These are phyloP conservation scores for Ophraella communa DNA, from an alignment of 2,888 invertebrate species.

Conservation along the genomic window DNA sequence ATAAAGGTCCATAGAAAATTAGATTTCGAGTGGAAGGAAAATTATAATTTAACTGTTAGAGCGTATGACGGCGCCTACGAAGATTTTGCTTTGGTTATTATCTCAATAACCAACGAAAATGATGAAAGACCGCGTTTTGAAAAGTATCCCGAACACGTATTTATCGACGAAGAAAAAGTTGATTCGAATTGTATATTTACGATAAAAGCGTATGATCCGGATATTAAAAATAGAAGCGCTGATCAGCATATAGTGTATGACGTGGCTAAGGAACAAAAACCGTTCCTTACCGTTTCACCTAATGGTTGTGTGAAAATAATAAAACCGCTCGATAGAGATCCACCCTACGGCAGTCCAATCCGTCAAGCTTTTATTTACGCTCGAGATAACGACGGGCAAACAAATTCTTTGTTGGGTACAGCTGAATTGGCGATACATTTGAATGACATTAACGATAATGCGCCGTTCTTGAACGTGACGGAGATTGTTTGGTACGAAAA, in stretches of 20 bases:
- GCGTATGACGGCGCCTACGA: slow-evolving; percentile 86
- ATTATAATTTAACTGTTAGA: slow-evolving; percentile 81
- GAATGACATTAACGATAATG: slow-evolving; percentile 93
- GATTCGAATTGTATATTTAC: slow-evolving; percentile 74
- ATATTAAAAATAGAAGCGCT: slow-evolving; percentile 76
- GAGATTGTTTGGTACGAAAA: slow-evolving; percentile 88
- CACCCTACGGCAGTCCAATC: slow-evolving; percentile 81
- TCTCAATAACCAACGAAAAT: slow-evolving; percentile 88
- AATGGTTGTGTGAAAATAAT: slow-evolving; percentile 76
- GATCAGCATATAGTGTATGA: slow-evolving; percentile 81
- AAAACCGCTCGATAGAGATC: slow-evolving; percentile 86
- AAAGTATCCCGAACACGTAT: slow-evolving; percentile 72
- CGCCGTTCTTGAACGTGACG: slow-evolving; percentile 81
- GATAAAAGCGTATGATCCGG: slow-evolving; percentile 84
- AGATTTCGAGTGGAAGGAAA: slow-evolving; percentile 85
- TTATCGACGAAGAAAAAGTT: slow-evolving; percentile 81
- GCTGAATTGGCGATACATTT: slow-evolving; percentile 72
- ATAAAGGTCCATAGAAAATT: slow-evolving; percentile 79
- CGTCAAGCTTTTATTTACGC: slow-evolving; percentile 81
- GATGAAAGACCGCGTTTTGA: slow-evolving; percentile 89
- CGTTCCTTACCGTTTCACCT: slow-evolving; percentile 74
- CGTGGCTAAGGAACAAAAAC: slow-evolving; percentile 74
- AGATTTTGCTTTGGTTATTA: slow-evolving; percentile 82
- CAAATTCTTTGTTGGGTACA: slow-evolving; percentile 69
- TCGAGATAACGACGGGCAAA: slow-evolving; percentile 75